Base-by-base conservation (phyloP, 30 jellyfish, hydroid and myxozoan genomes). In the Mastigias papua region DNA sequence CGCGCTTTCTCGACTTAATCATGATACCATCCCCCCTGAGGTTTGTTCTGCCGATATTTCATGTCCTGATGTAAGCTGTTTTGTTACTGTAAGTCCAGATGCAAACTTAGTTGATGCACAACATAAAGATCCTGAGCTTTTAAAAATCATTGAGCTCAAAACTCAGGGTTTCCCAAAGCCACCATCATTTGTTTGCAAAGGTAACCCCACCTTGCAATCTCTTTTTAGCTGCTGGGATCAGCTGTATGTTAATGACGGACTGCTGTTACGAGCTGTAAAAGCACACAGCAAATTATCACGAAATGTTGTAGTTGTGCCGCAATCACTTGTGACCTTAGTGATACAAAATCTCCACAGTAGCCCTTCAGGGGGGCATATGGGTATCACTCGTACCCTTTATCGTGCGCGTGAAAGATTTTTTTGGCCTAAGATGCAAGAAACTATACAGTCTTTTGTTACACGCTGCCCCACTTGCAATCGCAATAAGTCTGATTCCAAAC, bases 311-410 rank as follows among this genome's bases (percentile, higher is more conserved):
- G 86, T 67, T 17, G 48, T 78, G 0, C 61, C 86, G 0, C 65
- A 48, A 34, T 29, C 42, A 62, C 69, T 82, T 28, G 67, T 61
- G 42, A 27, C 66, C 63, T 48, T 28, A 48, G 92, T 82, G 34
- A 68, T 82, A 29, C 64, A 67, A 48, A 83, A 67, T 48, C 60
- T 69, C 63, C 92, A 82, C 86, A 82, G 58, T 86, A 65, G 82
- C 27, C 90, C 90, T 28, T 64, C 76, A 26, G 75, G 70, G 42
- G 90, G 90, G 48, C 90, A 80, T 62, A 34, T 80, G 64, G 90
- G 82, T 15, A 66, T 80, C 70, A 80, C 76, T 26, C 69, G 73
- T 25, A 80, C 82, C 63, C 51, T 80, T 66, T 25, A 20, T 34
- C 81, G 90, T n/a, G 81, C 90, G 33, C 42, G 66, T 26, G 76